Conservation (phyloP, 2,113 vertebrate species). For the Hydrochoerus hydrochaeris region DNA sequence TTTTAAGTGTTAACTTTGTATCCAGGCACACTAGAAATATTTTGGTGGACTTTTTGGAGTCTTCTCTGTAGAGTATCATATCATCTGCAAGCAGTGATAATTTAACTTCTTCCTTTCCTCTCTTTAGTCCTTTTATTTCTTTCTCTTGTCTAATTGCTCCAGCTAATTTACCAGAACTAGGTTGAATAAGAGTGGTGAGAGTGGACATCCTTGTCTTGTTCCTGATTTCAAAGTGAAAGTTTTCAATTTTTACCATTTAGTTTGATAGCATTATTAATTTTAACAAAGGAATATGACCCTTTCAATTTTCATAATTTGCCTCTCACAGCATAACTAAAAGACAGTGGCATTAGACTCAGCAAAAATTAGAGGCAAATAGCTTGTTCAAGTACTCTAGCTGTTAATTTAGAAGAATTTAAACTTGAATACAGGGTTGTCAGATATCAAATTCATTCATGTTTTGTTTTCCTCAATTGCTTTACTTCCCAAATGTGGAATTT, state of each 20-base stretch:
- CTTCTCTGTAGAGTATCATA: background rate
- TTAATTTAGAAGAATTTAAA: background rate
- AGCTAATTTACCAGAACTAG: background rate
- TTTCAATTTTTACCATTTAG: background rate
- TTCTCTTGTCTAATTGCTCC: background rate
- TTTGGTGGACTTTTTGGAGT: background rate
- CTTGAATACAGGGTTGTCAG: background rate
- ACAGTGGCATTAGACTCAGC: background rate
- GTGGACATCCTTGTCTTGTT: background rate
- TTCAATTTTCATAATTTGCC: background rate
- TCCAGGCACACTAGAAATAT: background rate
- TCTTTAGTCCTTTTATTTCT: background rate
- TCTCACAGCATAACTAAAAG: background rate
- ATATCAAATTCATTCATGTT: background rate
- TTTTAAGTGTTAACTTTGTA: background rate
- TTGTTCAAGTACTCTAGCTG: background rate
- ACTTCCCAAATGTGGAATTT: slow-evolving; percentile 1
- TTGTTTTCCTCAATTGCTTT: background rate
- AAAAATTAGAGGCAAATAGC: background rate
- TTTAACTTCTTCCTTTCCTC: background rate
- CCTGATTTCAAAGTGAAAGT: background rate
- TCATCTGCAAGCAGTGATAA: background rate
- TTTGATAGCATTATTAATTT: background rate
- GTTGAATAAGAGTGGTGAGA: background rate
- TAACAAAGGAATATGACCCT: background rate